These are phyloP conservation scores for Myotis myotis DNA, from an alignment of 2,797 vertebrate species.

Conservation along the genomic window DNA sequence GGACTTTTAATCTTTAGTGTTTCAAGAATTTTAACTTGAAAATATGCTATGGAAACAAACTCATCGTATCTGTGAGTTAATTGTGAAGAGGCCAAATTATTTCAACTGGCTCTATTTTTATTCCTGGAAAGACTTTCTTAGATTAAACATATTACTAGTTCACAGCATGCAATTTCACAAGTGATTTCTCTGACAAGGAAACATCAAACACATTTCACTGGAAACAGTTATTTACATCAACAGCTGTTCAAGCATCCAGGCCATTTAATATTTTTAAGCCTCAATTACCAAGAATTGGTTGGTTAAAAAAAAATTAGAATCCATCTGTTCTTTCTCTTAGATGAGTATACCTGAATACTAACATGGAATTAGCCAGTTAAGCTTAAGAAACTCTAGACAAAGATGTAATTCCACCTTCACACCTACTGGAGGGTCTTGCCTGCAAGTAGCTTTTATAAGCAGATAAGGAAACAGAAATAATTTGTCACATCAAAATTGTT, in stretches of 20 bases:
- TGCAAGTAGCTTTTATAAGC: constrained; percentile 78
- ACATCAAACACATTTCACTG: constrained; percentile 73
- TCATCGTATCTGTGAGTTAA: constrained; percentile 75
- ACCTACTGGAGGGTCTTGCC: constrained; percentile 65
- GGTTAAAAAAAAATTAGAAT: constrained; percentile 73
- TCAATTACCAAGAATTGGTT: constrained; percentile 83
- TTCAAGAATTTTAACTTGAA: constrained; percentile 70
- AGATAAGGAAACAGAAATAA: constrained; percentile 74
- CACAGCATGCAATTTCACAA: constrained; percentile 76
- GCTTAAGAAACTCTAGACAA: constrained; percentile 73
- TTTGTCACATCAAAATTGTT: constrained; percentile 46
- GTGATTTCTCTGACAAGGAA: constrained; percentile 75
- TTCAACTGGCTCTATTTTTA: constrained; percentile 58
- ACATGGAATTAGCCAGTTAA: constrained; percentile 81
- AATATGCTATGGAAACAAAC: constrained; percentile 75
- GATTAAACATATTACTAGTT: constrained; percentile 74
- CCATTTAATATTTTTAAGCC: constrained; percentile 81
- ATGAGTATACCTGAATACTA: constrained; percentile 81
- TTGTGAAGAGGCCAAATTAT: constrained; percentile 66
- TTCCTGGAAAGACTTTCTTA: constrained; percentile 49
- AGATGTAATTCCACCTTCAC: constrained; percentile 77
- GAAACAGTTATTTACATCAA: constrained; percentile 82
- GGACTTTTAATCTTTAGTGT: constrained; percentile 70
- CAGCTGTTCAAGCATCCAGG: constrained; percentile 84
- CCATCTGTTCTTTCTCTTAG: constrained; percentile 82